phyloP scores from a whole-genome alignment of 2,113 vertebrate species.

The Willisornis vidua region DNA sequence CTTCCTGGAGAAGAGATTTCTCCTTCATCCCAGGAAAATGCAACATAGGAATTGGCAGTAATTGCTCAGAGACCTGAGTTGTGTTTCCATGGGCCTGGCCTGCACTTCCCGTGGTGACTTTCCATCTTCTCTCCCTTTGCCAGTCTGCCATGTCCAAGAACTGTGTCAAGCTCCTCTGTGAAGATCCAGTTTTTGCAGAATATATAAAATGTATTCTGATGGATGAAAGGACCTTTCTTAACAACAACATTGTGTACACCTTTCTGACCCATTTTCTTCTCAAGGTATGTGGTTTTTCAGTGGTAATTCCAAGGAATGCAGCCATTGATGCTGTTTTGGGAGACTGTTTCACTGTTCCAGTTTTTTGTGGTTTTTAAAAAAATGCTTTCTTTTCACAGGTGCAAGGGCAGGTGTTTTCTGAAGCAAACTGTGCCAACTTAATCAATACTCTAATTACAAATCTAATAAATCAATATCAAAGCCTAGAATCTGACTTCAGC shows the following conservation, averaged over 20 bases:
- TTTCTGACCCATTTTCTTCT: conserved; percentile 96
- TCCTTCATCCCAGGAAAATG: neutral
- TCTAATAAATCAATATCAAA: conserved; percentile 94
- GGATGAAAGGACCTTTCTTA: conserved; percentile 96
- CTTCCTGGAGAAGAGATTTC: neutral
- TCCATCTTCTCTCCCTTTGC: neutral
- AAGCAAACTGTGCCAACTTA: conserved; percentile 92
- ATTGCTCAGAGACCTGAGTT: neutral
- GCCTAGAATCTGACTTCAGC: conserved; percentile 88
- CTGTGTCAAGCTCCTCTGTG: conserved; percentile 95
- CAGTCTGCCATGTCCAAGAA: conserved; percentile 93
- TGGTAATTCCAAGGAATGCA: neutral
- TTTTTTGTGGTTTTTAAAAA: neutral
- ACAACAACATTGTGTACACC: conserved; percentile 92
- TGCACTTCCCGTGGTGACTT: neutral
- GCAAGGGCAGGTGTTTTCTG: conserved; percentile 93
- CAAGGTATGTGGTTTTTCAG: conserved; percentile 78
- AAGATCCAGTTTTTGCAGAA: conserved; percentile 96
- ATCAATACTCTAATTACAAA: conserved; percentile 91
- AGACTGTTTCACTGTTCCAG: neutral
- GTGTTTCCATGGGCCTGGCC: neutral
- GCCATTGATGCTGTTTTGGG: neutral
- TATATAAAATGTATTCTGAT: conserved; percentile 98
- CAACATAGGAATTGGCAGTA: neutral
- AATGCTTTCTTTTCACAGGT: conserved; percentile 70